phyloP scores from a whole-genome alignment of 2,888 invertebrate genomes.

The Epicampocera succincta region DNA sequence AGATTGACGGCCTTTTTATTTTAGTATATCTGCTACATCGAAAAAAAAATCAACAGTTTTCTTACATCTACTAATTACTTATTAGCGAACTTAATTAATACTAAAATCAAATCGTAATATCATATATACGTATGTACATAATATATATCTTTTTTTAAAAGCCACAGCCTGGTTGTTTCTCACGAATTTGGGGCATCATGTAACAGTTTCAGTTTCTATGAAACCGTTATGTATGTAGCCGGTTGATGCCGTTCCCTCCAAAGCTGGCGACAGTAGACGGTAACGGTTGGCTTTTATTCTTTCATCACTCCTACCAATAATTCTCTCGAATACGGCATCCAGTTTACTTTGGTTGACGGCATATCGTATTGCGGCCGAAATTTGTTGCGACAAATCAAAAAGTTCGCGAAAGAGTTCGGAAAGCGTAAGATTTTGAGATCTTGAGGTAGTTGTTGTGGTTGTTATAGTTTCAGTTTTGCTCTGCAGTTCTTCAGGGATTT shows the following conservation, averaged over 20 bases:
- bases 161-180: constrained; percentile 60
- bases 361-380: constrained; percentile 73
- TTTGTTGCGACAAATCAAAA: constrained; percentile 71
- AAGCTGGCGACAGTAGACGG: constrained; percentile 64
- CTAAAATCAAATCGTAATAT: constrained; percentile 4
- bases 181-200: constrained; percentile 56
- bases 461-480: constrained; percentile 33
- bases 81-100: neutral
- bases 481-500: constrained; percentile 41
- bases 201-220: constrained; percentile 77
- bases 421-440: constrained; percentile 57
- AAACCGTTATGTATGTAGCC: constrained; percentile 79
- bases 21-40: too few relatives aligned
- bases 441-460: constrained; percentile 55
- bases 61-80: constrained; percentile 6
- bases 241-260: constrained; percentile 73
- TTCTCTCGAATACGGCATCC: constrained; percentile 80
- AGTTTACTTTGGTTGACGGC: constrained; percentile 79
- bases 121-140: neutral
- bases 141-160: constrained; percentile 5
- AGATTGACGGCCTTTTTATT: too few relatives aligned
- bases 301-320: constrained; percentile 76
- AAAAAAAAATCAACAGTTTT: constrained; percentile 1
- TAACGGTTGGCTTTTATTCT: constrained; percentile 54
- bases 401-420: constrained; percentile 76